phyloP scores from a whole-genome alignment of 2,797 vertebrate species.

The Martes flavigula region DNA sequence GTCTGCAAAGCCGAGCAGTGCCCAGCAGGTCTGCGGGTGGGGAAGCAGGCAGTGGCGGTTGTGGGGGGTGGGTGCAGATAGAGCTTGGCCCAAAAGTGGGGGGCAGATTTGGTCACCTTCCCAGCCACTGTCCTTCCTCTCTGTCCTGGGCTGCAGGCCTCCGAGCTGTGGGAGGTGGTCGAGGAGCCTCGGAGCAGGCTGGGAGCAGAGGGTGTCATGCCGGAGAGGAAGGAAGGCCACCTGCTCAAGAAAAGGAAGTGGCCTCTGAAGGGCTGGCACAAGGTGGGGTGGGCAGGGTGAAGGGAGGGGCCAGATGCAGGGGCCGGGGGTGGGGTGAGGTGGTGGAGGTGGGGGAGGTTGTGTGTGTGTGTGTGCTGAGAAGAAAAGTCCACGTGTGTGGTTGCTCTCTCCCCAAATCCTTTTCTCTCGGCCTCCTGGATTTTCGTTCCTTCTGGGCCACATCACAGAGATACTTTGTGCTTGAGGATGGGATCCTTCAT shows the following conservation, averaged over 20 bases:
- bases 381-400: background rate
- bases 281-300: constrained; percentile 83
- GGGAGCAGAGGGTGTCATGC: constrained; percentile 66
- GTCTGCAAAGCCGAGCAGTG: constrained; percentile 88
- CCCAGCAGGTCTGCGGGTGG: constrained; percentile 87
- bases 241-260: constrained; percentile 96
- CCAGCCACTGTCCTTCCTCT: rapidly evolving
- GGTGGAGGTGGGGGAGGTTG: background rate
- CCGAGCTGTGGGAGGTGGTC: constrained; percentile 95
- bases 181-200: constrained; percentile 85
- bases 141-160: constrained; percentile 82
- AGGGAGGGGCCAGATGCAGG: background rate
- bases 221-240: constrained; percentile 91
- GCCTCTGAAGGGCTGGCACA: constrained; percentile 97
- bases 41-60: background rate
- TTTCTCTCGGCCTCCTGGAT: background rate
- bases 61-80: background rate
- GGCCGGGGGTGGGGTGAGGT: background rate
- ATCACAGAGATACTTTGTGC: constrained; percentile 91
- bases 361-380: background rate
- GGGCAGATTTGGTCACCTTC: background rate
- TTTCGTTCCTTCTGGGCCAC: background rate
- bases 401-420: background rate
- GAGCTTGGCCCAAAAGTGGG: background rate
- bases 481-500: constrained; percentile 92